A percentile compares a stretch with the other conserved stretches of the same genome.
Conservation (phyloP, 2,797 vertebrate species). For the Galago senegalensis region DNA sequence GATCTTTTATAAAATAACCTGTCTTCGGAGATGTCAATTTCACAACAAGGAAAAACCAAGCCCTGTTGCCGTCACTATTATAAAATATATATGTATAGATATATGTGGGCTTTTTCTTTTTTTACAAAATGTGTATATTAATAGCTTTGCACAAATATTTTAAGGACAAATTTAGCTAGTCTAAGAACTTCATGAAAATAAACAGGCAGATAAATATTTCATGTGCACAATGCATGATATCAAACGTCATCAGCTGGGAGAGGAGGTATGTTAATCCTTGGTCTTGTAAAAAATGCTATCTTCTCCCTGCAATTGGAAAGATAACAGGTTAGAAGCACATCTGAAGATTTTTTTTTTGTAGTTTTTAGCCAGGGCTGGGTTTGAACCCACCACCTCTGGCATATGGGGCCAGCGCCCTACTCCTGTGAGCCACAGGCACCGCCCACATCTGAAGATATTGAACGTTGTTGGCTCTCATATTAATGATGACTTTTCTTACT, state of each 20-base stretch:
- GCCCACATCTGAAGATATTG: too few species aligned
- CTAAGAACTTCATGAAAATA: conserved; percentile 95
- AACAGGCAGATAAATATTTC: conserved; percentile 95
- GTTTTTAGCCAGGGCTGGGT: too few species aligned
- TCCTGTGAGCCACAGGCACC: too few species aligned
- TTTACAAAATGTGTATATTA: conserved; percentile 93
- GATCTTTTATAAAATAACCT: conserved; percentile 94
- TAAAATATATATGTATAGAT: conserved; percentile 92
- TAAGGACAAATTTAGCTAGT: conserved; percentile 92
- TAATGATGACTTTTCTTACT: not conserved
- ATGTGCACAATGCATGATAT: conserved; percentile 92
- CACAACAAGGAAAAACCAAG: conserved; percentile 94
- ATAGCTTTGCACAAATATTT: conserved; percentile 91
- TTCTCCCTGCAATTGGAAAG: conserved; percentile 94
- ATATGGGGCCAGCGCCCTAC: too few species aligned
- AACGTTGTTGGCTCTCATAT: not conserved
- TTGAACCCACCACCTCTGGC: too few species aligned
- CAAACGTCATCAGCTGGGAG: conserved; percentile 98
- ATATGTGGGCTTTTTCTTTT: conserved; percentile 88
- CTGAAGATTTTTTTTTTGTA: not conserved
- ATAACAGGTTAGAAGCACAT: conserved; percentile 61
- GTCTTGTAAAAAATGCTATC: conserved; percentile 99
- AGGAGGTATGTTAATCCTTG: conserved; percentile 98
- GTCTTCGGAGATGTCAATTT: conserved; percentile 93
- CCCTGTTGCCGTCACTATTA: conserved; percentile 93